Evolutionary conservation across 2,113 vertebrate genomes (phyloP), one percentile per base, ranked within the genome.

Genomic region (Oceanites oceanicus): DNA sequence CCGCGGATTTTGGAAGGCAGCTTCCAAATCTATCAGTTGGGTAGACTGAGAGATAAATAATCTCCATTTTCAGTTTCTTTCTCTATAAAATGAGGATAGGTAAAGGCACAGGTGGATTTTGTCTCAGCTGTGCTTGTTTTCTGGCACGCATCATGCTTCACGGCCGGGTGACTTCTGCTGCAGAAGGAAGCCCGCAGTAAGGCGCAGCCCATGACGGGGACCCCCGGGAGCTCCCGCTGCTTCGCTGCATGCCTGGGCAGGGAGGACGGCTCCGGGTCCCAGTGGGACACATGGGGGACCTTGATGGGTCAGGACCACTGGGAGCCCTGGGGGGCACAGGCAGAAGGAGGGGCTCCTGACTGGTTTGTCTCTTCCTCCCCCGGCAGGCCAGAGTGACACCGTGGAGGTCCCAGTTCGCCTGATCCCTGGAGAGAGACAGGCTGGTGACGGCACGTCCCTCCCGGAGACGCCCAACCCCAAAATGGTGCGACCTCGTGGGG

Each of bases 361-460:
- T 1, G 32, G 5, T 38, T n/a, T 38, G 12, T 68, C 20, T 45
- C 26, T 49, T 62, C 49, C 63, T 65, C 73, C 42, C 14, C 21
- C 5, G 9, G 34, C 95, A 98, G 97, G 97, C 29, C 98, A 98
- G 91, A 97, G 98, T 11, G 99, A 99, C 80, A 98, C 98, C 30
- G 97, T 98, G 76, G 98, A 99, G 90, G 96, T 98, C 73, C 98
- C 98, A 0, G 98, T 98, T 40, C 98, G 98, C 92, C 97, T 99
- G 95, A 98, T 98, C 90, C 98, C 99, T 11, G 99, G 99, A 81
- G 99, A 99, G 98, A 99, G 99, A 81, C 99, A 99, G 97, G 99
- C 99, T 19, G 99, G 99, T 2, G 99, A 99, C 0, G 99, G 99
- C 95, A 99, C 99, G 2, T 99, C 99, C 91, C 99, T 99, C 88